These are phyloP conservation scores for Tragelaphus strepsiceros DNA, from an alignment of 2,113 vertebrate genomes.

Conservation along the genomic window DNA sequence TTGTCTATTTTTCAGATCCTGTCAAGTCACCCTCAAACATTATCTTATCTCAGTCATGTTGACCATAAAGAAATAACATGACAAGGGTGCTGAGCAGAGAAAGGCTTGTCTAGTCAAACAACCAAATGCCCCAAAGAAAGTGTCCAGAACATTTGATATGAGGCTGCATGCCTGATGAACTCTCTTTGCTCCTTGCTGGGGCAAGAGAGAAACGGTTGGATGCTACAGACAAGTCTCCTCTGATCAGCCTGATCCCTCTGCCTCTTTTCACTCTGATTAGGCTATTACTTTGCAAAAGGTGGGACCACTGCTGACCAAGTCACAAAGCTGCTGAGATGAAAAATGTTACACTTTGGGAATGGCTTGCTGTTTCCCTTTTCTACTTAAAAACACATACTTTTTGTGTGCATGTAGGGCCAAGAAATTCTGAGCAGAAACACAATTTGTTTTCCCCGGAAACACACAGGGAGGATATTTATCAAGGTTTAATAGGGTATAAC, in stretches of 20 bases:
- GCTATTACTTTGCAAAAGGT: background rate
- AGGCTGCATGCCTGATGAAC: too few species aligned
- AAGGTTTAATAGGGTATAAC: background rate
- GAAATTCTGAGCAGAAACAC: background rate
- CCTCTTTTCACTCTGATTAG: background rate
- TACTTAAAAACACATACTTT: background rate
- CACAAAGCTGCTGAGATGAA: background rate
- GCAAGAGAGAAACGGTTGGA: background rate
- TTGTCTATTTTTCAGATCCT: conserved; percentile 1
- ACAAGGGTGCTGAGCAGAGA: background rate
- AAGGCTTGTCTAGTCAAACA: background rate
- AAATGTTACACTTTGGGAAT: background rate
- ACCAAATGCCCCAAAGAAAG: background rate
- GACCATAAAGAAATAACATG: background rate
- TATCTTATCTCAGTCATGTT: background rate
- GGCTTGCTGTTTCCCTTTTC: background rate
- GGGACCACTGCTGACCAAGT: background rate
- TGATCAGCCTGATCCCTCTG: background rate
- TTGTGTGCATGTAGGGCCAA: background rate
- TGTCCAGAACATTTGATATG: background rate
- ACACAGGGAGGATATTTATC: conserved; percentile 25
- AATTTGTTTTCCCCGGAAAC: conserved; percentile 10
- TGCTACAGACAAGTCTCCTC: background rate
- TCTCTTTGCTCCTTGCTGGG: background rate
- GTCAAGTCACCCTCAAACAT: background rate